These are phyloP conservation scores for Syngnathus floridae DNA, from an alignment of 2,113 vertebrate genomes.

Conservation along the genomic window DNA sequence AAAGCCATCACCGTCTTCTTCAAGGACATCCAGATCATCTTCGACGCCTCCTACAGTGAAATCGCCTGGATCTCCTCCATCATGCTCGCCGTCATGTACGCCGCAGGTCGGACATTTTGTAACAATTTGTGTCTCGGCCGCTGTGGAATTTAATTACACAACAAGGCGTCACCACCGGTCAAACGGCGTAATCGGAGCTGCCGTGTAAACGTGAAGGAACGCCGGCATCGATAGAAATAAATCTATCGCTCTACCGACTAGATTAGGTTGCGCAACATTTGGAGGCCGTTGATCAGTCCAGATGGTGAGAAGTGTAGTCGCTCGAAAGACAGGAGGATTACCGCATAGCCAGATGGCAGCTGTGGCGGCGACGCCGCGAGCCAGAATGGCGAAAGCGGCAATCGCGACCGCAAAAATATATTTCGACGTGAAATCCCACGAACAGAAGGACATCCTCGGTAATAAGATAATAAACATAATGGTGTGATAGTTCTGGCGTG, in stretches of 20 bases:
- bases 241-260: neutral
- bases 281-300: neutral
- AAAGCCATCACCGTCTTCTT: conserved; percentile 95
- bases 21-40: conserved; percentile 93
- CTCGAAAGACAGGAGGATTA: conserved; percentile 3
- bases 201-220: neutral
- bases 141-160: neutral
- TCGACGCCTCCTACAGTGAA: conserved; percentile 81
- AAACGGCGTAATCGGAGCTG: neutral
- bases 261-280: neutral
- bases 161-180: neutral
- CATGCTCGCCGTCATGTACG: conserved; percentile 98
- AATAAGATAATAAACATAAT: neutral
- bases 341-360: neutral
- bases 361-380: neutral
- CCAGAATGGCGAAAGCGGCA: neutral
- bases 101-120: conserved; percentile 76
- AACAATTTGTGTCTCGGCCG: too few species aligned
- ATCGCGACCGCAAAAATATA: neutral
- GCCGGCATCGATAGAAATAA: neutral
- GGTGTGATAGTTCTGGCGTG: neutral
- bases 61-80: conserved; percentile 97
- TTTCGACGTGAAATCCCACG: neutral
- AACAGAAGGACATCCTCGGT: neutral
- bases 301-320: neutral